Conservation (phyloP, 2,888 invertebrate genomes). For the Ormyrus labotus region DNA sequence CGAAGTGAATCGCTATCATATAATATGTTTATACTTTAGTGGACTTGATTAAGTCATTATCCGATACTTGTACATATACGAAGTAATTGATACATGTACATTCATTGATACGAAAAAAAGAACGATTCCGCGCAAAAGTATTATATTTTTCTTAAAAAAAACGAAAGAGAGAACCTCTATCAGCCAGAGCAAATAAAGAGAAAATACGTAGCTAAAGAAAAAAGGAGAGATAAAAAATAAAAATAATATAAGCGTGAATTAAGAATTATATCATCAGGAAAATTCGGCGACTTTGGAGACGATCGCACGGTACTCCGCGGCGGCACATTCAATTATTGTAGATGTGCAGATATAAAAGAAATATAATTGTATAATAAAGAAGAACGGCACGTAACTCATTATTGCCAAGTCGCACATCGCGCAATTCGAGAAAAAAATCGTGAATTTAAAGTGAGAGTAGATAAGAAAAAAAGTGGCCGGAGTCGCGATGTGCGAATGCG, state of each 20-base stretch:
- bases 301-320: slow-evolving; percentile 55
- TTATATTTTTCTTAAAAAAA: slow-evolving; percentile 56
- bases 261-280: slow-evolving; percentile 18
- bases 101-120: slow-evolving; percentile 42
- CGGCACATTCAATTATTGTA: slow-evolving; percentile 51
- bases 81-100: slow-evolving; percentile 45
- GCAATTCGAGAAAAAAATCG: slow-evolving; percentile 13
- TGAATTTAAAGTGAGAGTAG: slow-evolving; percentile 11
- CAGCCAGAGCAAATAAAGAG: slow-evolving; percentile 48
- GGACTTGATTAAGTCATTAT: slow-evolving; percentile 48
- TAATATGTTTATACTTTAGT: slow-evolving; percentile 54
- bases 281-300: slow-evolving; percentile 56
- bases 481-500: slow-evolving; percentile 41
- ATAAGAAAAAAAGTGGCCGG: too few species aligned
- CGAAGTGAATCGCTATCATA: slow-evolving; percentile 37
- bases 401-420: slow-evolving; percentile 59
- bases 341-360: slow-evolving; percentile 59
- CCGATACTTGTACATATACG: slow-evolving; percentile 49
- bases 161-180: slow-evolving; percentile 14
- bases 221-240: slow-evolving; percentile 17
- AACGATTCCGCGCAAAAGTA: slow-evolving; percentile 44
- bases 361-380: slow-evolving; percentile 59
- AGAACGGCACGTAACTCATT: slow-evolving; percentile 57
- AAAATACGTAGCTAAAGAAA: slow-evolving; percentile 38
- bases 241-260: neutral